Conservation (phyloP, 2,797 vertebrate genomes). For the Platalea minor region DNA sequence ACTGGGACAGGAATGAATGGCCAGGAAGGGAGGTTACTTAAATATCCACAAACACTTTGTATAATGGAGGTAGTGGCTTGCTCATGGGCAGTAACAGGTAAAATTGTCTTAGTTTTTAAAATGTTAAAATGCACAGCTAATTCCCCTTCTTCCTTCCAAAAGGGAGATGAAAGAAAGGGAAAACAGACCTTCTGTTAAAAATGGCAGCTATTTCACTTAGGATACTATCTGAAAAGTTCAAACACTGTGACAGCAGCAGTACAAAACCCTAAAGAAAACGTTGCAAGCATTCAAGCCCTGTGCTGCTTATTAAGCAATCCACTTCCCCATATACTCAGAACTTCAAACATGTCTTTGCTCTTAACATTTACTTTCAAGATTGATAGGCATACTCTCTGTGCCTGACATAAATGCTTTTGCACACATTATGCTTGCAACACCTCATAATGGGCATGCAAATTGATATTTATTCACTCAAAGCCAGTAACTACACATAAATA, state of each 20-base stretch:
- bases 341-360: constrained; percentile 39
- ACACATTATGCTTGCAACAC: constrained; percentile 27
- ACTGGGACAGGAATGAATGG: too few species aligned
- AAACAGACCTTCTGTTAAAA: background rate
- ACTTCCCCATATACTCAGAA: background rate
- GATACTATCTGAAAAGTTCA: background rate
- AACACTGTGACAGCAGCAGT: background rate
- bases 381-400: background rate
- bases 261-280: background rate
- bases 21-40: background rate
- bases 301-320: constrained; percentile 19
- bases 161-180: background rate
- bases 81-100: background rate
- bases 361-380: constrained; percentile 49
- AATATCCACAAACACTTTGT: background rate
- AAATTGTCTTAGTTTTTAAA: background rate
- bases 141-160: background rate
- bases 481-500: background rate
- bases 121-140: background rate
- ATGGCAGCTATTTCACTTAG: background rate
- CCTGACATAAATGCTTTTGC: constrained; percentile 21
- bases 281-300: background rate
- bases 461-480: constrained; percentile 41
- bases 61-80: background rate
- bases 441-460: constrained; percentile 33